phyloP scores from a whole-genome alignment of 1,140 invertebrate genomes.

The Steinernema feltiae region DNA sequence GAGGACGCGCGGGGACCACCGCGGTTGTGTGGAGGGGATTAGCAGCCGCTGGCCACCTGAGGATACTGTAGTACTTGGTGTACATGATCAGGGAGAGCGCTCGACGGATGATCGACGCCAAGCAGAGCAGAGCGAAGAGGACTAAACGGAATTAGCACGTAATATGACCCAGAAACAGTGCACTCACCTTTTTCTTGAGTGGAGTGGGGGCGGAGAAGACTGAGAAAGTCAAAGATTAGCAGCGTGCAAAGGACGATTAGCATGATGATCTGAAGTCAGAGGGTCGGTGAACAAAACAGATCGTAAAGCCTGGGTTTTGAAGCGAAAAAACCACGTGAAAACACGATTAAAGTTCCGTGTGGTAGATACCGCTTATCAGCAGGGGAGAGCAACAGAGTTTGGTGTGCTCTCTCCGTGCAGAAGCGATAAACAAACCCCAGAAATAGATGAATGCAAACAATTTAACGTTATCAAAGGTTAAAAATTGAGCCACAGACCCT shows the following conservation, averaged over 20 bases:
- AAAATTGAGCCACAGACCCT: too few species aligned
- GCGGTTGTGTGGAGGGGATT: not conserved
- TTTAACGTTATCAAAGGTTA: too few species aligned
- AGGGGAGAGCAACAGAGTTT: too few species aligned
- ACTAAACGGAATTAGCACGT: not conserved
- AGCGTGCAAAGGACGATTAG: not conserved
- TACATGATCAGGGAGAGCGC: not conserved
- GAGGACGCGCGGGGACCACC: not conserved
- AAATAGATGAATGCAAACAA: too few species aligned
- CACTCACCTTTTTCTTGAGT: not conserved
- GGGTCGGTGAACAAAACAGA: too few species aligned
- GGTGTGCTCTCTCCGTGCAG: too few species aligned
- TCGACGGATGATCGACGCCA: not conserved
- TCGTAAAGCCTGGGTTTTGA: too few species aligned
- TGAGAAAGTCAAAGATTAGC: not conserved
- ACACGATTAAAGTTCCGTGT: too few species aligned
- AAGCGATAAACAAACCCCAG: too few species aligned
- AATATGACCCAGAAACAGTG: not conserved
- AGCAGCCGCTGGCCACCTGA: not conserved
- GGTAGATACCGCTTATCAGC: too few species aligned
- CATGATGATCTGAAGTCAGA: not conserved
- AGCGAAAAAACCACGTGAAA: too few species aligned
- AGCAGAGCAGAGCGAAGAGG: not conserved
- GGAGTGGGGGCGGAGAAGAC: not conserved
- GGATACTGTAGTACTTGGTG: not conserved